Percentiles rank a stretch among this genome's conserved stretches.
phyloP scores from a whole-genome alignment of 2,113 vertebrate genomes.

The Lycaon pictus region DNA sequence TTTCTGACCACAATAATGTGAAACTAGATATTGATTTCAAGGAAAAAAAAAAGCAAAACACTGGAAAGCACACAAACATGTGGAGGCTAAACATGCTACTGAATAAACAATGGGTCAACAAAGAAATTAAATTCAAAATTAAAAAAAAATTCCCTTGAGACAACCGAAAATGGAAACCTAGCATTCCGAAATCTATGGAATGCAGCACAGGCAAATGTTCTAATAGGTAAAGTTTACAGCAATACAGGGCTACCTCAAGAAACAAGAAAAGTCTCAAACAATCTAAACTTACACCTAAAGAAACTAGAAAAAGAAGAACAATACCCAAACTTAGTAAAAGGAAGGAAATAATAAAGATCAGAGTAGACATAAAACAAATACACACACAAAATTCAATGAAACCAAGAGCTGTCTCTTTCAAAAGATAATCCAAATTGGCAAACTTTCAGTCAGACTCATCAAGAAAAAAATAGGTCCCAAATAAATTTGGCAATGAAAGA shows the following conservation, averaged over 20 bases:
- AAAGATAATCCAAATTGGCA: neutral
- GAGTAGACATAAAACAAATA: neutral
- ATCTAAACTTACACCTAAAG: neutral
- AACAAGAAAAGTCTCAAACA: neutral
- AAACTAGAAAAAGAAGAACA: neutral
- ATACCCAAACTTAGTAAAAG: neutral
- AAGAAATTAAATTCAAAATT: neutral
- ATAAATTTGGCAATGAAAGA: neutral
- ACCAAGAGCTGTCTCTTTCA: neutral
- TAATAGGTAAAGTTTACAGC: neutral
- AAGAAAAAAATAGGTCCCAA: neutral
- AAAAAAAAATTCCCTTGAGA: neutral
- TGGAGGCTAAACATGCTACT: neutral
- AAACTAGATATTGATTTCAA: neutral
- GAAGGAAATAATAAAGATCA: neutral
- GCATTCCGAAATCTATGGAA: neutral
- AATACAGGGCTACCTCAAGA: neutral
- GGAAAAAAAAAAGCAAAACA: neutral
- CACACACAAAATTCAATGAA: neutral
- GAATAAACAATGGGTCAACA: neutral
- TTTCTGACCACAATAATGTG: neutral
- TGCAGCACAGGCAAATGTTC: neutral
- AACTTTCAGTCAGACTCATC: neutral
- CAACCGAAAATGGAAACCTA: neutral
- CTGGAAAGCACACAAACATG: neutral